Conservation (phyloP, 1,140 invertebrate species). For the Musca domestica region DNA sequence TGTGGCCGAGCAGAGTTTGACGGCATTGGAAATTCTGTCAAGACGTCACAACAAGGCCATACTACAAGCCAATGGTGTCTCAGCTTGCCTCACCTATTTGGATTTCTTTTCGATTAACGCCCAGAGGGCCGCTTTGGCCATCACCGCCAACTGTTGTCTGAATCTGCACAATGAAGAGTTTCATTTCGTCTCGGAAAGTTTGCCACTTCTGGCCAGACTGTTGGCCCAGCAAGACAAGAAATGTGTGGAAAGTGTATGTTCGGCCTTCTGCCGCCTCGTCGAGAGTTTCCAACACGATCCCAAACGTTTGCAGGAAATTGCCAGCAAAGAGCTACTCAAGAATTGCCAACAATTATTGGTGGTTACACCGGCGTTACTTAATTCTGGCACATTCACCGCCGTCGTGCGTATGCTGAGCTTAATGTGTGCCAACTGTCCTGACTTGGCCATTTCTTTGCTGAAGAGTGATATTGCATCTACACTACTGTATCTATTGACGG, state of each 20-base stretch:
- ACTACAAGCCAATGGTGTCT: constrained; percentile 89
- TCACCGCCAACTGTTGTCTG: constrained; percentile 96
- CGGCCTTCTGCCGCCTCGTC: constrained; percentile 92
- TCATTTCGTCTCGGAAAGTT: constrained; percentile 83
- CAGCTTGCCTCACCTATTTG: constrained; percentile 91
- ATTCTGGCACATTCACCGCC: constrained; percentile 91
- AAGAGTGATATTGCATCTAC: constrained; percentile 96
- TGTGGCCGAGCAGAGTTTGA: constrained; percentile 95
- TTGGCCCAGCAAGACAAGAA: constrained; percentile 96
- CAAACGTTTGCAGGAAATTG: constrained; percentile 88
- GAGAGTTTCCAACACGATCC: constrained; percentile 95
- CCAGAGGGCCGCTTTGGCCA: constrained; percentile 89
- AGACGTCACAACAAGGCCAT: constrained; percentile 95
- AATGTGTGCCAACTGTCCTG: constrained; percentile 92
- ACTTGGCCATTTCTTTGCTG: constrained; percentile 84
- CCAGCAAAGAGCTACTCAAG: constrained; percentile 84
- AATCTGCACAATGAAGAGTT: constrained; percentile 93
- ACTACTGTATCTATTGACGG: constrained; percentile 85
- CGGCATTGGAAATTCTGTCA: constrained; percentile 94
- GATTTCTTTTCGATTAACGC: constrained; percentile 98
- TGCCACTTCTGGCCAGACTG: constrained; percentile 78
- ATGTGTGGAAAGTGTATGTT: constrained; percentile 94
- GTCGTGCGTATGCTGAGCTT: constrained; percentile 92
- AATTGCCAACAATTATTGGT: constrained; percentile 92
- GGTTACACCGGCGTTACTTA: constrained; percentile 88